Evolutionary conservation across 2,113 vertebrate species (phyloP).

Genomic region (Bos javanicus): DNA sequence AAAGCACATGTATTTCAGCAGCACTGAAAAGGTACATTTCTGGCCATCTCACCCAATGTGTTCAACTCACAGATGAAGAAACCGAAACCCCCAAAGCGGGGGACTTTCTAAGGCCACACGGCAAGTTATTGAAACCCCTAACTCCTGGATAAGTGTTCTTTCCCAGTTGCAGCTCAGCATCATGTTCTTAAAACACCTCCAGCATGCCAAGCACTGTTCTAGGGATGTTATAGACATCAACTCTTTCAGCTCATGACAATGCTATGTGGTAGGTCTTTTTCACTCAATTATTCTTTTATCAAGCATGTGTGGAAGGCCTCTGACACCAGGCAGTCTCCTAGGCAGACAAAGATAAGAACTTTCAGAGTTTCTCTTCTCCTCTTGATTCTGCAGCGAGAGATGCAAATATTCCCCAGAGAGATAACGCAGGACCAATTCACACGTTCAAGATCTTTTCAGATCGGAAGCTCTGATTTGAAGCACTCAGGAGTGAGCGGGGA

Average conservation of each 20-base stretch:
- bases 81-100: neutral
- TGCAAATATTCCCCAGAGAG: neutral
- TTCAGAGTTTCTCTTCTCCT: neutral
- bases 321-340: neutral
- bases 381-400: neutral
- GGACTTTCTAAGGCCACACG: neutral
- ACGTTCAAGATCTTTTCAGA: slow-evolving; percentile 1
- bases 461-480: neutral
- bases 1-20: neutral
- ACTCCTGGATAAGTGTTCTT: neutral
- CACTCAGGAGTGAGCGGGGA: neutral
- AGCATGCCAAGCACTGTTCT: neutral
- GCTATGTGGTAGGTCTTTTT: neutral
- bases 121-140: neutral
- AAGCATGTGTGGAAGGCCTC: fast-evolving
- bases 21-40: neutral
- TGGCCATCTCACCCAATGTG: neutral
- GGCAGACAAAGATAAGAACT: neutral
- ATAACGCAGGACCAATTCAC: neutral
- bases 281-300: neutral
- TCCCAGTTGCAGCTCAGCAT: neutral
- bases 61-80: neutral
- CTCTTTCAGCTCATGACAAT: neutral
- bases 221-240: neutral
- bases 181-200: neutral